These are phyloP conservation scores for Clinocottus analis DNA, from an alignment of 2,113 vertebrate species.

Conservation along the genomic window DNA sequence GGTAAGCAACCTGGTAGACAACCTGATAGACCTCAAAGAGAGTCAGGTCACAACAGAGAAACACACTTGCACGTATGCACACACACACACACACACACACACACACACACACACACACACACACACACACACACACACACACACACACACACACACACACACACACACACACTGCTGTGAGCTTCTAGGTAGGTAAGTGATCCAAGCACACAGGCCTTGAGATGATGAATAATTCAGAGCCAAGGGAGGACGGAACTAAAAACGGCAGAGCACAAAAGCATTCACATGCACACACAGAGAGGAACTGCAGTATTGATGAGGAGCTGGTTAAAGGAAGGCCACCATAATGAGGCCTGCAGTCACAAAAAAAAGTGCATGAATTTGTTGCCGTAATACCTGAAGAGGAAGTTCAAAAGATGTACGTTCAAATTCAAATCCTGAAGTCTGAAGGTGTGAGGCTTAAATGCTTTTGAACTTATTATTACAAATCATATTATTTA, in stretches of 20 bases:
- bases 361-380: neutral
- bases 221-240: slow-evolving; percentile 92
- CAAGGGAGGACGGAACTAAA: slow-evolving; percentile 77
- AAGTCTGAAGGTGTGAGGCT: too few relatives aligned
- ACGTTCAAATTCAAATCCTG: too few relatives aligned
- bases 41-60: slow-evolving; percentile 57
- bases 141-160: too few relatives aligned
- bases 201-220: slow-evolving; percentile 74
- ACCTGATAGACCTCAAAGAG: slow-evolving; percentile 56
- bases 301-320: slow-evolving; percentile 67
- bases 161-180: slow-evolving; percentile 18
- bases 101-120: slow-evolving; percentile 34
- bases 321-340: slow-evolving; percentile 62
- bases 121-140: slow-evolving; percentile 8
- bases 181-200: slow-evolving; percentile 78
- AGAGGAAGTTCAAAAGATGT: too few relatives aligned
- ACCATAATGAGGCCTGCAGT: slow-evolving; percentile 55
- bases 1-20: slow-evolving; percentile 54
- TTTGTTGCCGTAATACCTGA: neutral
- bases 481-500: too few relatives aligned
- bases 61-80: slow-evolving; percentile 33
- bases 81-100: slow-evolving; percentile 28
- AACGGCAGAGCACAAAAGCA: slow-evolving; percentile 36
- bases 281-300: neutral
- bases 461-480: too few relatives aligned